A percentile compares a stretch with the other conserved stretches of the same genome.
These are phyloP conservation scores for Trachelipus rathkii DNA, from an alignment of 1,140 invertebrate genomes.

Conservation along the genomic window DNA sequence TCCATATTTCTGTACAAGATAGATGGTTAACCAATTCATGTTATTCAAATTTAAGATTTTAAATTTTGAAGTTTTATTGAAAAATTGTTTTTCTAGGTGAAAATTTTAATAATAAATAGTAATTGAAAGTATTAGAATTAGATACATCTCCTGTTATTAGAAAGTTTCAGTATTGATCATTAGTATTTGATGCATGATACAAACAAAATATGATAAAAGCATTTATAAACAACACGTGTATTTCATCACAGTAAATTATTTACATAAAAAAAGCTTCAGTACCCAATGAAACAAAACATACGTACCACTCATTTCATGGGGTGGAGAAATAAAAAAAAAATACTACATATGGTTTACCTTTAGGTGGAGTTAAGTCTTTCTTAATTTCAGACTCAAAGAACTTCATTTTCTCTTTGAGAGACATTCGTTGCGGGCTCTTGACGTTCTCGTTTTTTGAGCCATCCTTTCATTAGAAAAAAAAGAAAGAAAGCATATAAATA, in stretches of 20 bases:
- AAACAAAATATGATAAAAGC: slow-evolving; percentile 5
- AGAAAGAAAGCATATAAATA: background rate
- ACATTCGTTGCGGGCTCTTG: slow-evolving; percentile 45
- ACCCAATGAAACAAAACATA: too few relatives aligned
- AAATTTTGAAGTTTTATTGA: too few relatives aligned
- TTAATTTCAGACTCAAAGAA: slow-evolving; percentile 56
- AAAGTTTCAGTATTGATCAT: background rate
- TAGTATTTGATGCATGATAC: background rate
- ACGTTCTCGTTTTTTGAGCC: slow-evolving; percentile 8
- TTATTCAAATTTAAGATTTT: too few relatives aligned
- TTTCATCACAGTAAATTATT: background rate
- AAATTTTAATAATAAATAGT: background rate
- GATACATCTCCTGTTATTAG: background rate
- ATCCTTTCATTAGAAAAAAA: background rate
- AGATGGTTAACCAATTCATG: too few relatives aligned
- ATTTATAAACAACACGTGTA: too few relatives aligned
- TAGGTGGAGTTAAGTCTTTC: slow-evolving; percentile 58
- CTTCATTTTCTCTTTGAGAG: slow-evolving; percentile 48
- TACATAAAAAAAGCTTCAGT: too few relatives aligned
- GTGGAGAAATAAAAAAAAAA: slow-evolving; percentile 12
- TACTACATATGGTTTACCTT: slow-evolving; percentile 37
- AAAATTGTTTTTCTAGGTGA: background rate
- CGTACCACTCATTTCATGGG: background rate
- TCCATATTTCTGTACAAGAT: too few relatives aligned
- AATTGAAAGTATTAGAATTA: background rate